Percentiles rank a stretch among this genome's conserved stretches.
Evolutionary conservation across 2,888 invertebrate species (phyloP).

Genomic region (Parthenolecanium corni): DNA sequence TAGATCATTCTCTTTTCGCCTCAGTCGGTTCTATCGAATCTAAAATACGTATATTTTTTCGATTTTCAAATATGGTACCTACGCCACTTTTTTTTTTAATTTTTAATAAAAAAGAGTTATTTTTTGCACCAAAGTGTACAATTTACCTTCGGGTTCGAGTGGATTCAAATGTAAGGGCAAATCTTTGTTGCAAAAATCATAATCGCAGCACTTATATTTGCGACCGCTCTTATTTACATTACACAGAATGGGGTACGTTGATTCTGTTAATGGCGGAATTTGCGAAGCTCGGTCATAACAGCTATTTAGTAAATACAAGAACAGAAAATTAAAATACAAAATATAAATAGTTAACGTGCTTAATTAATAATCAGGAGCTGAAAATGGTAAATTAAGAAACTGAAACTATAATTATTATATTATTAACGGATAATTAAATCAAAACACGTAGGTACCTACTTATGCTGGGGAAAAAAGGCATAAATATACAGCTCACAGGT

Average conservation of each 20-base stretch:
- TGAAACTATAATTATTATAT: no score
- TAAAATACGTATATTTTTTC: not conserved
- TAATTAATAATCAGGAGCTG: not conserved
- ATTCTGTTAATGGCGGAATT: not conserved
- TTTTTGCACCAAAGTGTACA: no score
- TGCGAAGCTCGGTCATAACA: not conserved
- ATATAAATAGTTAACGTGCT: no score
- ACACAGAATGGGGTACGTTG: not conserved
- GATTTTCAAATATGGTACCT: not conserved
- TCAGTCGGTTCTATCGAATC: no score
- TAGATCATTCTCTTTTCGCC: no score
- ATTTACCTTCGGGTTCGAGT: not conserved
- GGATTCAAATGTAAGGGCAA: no score
- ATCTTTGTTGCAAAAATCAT: conserved; percentile 1
- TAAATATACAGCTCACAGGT: no score
- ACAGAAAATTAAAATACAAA: no score
- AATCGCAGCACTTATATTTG: not conserved
- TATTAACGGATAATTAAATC: no score
- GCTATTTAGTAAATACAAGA: not conserved
- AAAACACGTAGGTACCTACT: no score
- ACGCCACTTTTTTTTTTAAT: not conserved
- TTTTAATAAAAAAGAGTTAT: no score
- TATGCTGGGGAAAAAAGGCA: no score
- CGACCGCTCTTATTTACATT: not conserved
- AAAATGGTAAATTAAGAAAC: not conserved